Percentiles rank a stretch among this genome's conserved stretches.
Evolutionary conservation across 2,113 vertebrate genomes (phyloP).

Genomic region (Ondatra zibethicus): DNA sequence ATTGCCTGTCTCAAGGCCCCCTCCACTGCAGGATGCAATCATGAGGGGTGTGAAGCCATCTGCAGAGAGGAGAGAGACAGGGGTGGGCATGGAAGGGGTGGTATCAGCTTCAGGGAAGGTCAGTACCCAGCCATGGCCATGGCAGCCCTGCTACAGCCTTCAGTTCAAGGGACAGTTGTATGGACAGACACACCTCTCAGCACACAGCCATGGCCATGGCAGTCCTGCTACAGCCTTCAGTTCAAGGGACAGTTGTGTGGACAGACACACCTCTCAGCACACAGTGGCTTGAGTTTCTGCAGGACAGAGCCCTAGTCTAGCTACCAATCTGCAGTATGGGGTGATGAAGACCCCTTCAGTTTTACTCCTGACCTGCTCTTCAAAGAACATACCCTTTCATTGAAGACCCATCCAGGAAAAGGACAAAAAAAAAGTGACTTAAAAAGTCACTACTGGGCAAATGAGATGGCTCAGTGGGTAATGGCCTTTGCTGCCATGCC

Average conservation of each 20-base stretch:
- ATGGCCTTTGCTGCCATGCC: neutral
- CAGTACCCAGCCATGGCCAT: neutral
- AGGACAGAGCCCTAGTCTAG: neutral
- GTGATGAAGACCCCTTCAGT: accelerated
- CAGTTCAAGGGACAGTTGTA: no score
- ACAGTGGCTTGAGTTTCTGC: accelerated
- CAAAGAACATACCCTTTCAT: no score
- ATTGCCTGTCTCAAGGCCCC: slow-evolving; percentile 96
- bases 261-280: accelerated
- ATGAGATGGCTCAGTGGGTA: neutral
- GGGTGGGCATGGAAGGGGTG: neutral
- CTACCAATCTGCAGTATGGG: neutral
- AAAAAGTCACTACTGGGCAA: neutral
- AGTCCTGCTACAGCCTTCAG: neutral
- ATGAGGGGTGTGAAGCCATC: slow-evolving; percentile 98
- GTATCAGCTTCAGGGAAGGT: neutral
- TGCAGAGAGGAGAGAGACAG: slow-evolving; percentile 64
- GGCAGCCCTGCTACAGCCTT: neutral
- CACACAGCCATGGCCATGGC: no score
- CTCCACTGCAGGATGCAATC: slow-evolving; percentile 98
- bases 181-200: no score
- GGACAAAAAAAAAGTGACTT: accelerated
- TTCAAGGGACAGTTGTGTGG: neutral
- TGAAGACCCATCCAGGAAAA: no score
- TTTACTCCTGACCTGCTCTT: neutral